Base-by-base conservation (phyloP, 2,888 invertebrate genomes). In the Megalurothrips usitatus region DNA sequence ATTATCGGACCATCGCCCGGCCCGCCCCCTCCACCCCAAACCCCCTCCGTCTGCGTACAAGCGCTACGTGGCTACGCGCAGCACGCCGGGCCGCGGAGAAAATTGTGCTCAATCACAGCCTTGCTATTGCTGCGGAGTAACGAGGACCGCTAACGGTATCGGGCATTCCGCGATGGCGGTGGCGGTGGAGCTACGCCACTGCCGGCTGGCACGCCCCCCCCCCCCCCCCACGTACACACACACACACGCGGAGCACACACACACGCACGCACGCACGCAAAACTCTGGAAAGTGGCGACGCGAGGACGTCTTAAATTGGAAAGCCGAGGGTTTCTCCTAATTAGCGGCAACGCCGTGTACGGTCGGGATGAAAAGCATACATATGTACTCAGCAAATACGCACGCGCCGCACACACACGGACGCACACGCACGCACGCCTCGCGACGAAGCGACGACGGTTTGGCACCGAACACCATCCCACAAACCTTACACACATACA, bases 301-400 rank as follows among this genome's bases (percentile, higher is more conserved):
- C 14, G 58, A n/a, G 19, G 58, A 17, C 68, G 68, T 75, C 68
- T 75, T 75, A 75, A 75, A 58, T 58, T 19, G 58, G 19, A 58
- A 58, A 75, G 26, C 68, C 68, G 11, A 58, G 14, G 58, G 26
- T n/a, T n/a, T n/a, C n/a, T n/a, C 68, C 26, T 23, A 75, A 75
- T 75, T 75, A 75, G 68, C 68, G 68, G 68, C 68, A 75, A n/a
- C 23, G 68, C 26, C 68, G 17, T n/a, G n/a, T 19, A 58, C 58
- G n/a, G 26, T 1, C 26, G 68, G 12, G 68, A 75, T 75, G 68
- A 75, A 75, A 75, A 75, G 68, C 68, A 75, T 26, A 75, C 68
- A 75, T n/a, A n/a, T 26, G 26, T 26, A 75, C 68, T 26, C 26
- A 1, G 68, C 68, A 75, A 75, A 26, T 75, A 26, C 68, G 23